Conservation (phyloP, 2,113 vertebrate species). For the Thalassarche chlororhynchos region DNA sequence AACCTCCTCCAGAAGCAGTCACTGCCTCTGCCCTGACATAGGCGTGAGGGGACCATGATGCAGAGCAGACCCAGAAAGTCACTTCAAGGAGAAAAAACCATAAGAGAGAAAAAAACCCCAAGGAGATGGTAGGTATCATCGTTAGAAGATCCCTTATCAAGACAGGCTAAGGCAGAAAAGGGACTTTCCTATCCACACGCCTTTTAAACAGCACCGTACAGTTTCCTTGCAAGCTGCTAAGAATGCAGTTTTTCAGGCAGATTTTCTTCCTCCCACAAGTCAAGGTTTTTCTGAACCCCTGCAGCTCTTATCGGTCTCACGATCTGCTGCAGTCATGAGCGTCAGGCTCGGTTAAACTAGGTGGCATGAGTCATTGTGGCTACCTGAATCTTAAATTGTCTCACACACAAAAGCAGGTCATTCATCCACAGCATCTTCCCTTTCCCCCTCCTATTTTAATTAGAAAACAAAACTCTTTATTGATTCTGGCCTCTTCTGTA, state of each 20-base stretch:
- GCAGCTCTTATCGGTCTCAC: background rate
- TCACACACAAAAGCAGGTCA: background rate
- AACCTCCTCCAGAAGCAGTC: background rate
- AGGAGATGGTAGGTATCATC: background rate
- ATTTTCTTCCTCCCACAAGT: slow-evolving; percentile 40
- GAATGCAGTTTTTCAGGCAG: slow-evolving; percentile 27
- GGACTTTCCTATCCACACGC: background rate
- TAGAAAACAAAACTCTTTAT: background rate
- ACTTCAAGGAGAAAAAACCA: background rate
- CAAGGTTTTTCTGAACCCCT: background rate
- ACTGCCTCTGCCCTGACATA: background rate
- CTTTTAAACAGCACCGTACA: background rate
- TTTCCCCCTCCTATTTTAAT: background rate
- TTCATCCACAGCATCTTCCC: background rate
- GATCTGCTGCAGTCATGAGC: slow-evolving; percentile 46
- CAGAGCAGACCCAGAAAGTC: background rate
- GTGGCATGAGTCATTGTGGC: slow-evolving; percentile 30
- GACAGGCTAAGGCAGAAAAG: background rate
- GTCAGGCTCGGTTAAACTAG: background rate
- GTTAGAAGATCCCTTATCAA: background rate
- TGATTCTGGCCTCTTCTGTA: background rate
- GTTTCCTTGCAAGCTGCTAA: background rate
- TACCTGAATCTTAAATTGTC: background rate
- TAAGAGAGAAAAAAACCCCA: background rate
- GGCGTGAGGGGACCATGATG: background rate